Evolutionary conservation across 2,888 invertebrate species (phyloP).

Genomic region (Trachelus tabidus): DNA sequence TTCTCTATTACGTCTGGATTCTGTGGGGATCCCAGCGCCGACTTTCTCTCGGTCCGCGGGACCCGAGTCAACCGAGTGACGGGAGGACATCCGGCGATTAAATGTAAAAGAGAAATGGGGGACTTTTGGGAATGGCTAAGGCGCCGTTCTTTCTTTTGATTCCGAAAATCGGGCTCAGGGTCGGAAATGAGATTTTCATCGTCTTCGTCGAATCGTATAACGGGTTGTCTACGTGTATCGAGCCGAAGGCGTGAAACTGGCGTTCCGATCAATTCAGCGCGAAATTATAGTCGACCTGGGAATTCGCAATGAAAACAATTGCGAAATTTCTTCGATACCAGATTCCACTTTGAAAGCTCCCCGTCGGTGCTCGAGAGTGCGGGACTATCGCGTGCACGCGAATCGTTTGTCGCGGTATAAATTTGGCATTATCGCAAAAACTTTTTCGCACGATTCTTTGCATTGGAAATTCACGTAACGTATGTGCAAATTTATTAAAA

Average conservation of each 20-base stretch:
- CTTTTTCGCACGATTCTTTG: neutral
- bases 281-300: neutral
- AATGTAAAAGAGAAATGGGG: constrained; percentile 42
- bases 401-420: neutral
- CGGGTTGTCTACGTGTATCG: neutral
- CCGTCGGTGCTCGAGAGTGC: neutral
- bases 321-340: neutral
- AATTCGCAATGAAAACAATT: neutral
- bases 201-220: neutral
- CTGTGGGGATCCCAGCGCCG: neutral
- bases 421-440: neutral
- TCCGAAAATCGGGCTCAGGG: neutral
- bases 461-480: neutral
- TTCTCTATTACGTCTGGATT: neutral
- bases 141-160: neutral
- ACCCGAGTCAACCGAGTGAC: neutral
- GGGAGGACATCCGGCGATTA: constrained; percentile 41
- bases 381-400: neutral
- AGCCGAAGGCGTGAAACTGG: neutral
- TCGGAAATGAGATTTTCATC: neutral
- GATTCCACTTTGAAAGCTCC: neutral
- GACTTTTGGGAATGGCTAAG: neutral
- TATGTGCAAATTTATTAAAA: too few relatives aligned
- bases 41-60: neutral
- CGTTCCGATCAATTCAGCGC: neutral